Base-by-base conservation (phyloP, 2,888 invertebrate species). In the Alsophila aescularia region DNA sequence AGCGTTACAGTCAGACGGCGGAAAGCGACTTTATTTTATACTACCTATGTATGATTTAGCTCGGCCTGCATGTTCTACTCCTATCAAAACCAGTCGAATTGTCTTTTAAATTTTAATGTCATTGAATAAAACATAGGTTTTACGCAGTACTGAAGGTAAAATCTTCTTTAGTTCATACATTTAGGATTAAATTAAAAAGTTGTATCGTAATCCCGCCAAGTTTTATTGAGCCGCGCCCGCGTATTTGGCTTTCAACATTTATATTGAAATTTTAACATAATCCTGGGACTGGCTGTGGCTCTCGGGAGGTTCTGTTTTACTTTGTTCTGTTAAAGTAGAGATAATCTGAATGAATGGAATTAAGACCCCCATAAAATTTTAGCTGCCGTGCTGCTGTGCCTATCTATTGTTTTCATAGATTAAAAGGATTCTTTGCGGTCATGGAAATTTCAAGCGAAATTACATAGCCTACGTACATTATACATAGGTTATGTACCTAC, bases 181-280 rank as follows among this genome's bases (percentile, higher is more conserved):
- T 72, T 59, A 39, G 67, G 68, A 80, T 77, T 69, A 72, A 79
- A 81, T 81, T 77, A 80, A 77, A 82, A 83, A 73, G 66, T 75
- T 75, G 51, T 62, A 56, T 68, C 70, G 67, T 72, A 69, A 76
- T 70, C 71, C 60, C 51, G 47, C 64, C 71, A 80, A 83, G 76
- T 85, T 84, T 75, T 79, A 81, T 81, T 76, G 66, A 72, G 69
- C 63, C 65, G 67, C 70, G 64, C 62, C 61, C 60, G 69, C 75
- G 65, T 70, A 70, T 75, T 72, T 69, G 67, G 72, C 74, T 77
- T 80, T 79, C 68, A 74, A 77, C 81, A 82, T 83, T 83, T 83
- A 79, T 79, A 81, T 79, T 81, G 79, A 70, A 73, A 73, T 76
- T 80, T 84, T 82, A 72, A 73, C 82, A 82, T 84, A 57, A 60